A percentile compares a stretch with the other conserved stretches of the same genome.
Conservation (phyloP, 2,888 invertebrate genomes). For the Idaea biselata region DNA sequence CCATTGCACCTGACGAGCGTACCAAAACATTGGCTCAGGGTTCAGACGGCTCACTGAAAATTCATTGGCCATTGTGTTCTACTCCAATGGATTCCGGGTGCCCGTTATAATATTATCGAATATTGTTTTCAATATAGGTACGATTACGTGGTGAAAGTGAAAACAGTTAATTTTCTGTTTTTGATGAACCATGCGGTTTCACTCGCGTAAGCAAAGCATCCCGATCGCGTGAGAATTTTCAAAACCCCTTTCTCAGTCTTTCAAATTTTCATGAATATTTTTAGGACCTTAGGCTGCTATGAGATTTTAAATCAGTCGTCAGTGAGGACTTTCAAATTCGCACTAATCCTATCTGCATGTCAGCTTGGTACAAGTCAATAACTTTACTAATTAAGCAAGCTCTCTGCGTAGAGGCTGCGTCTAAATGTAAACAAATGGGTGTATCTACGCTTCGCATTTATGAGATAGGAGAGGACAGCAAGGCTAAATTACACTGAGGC, state of each 20-base stretch:
- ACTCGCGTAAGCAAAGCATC: too few relatives aligned
- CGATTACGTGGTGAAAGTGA: background rate
- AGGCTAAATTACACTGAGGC: background rate
- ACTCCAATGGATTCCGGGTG: background rate
- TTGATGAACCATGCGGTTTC: too few relatives aligned
- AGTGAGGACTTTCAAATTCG: background rate
- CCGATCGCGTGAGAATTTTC: too few relatives aligned
- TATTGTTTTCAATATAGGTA: constrained; percentile 1
- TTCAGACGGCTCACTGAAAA: constrained; percentile 27
- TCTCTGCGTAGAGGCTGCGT: background rate
- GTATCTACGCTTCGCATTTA: background rate
- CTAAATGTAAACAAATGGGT: background rate
- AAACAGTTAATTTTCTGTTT: background rate
- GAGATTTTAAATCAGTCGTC: too few relatives aligned
- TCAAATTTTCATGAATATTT: too few relatives aligned
- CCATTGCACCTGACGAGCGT: constrained; percentile 59
- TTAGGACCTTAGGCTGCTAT: too few relatives aligned
- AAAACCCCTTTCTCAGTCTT: too few relatives aligned
- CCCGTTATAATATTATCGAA: constrained; percentile 1
- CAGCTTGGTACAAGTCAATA: background rate
- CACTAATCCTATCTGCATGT: background rate
- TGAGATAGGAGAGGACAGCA: background rate
- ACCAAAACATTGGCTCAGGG: constrained; percentile 35
- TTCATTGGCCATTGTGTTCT: constrained; percentile 23
- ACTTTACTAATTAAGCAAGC: background rate